A percentile compares a stretch with the other conserved stretches of the same genome.
These are phyloP conservation scores for Gymnoscopelus braueri DNA, from an alignment of 2,797 vertebrate genomes.

Conservation along the genomic window DNA sequence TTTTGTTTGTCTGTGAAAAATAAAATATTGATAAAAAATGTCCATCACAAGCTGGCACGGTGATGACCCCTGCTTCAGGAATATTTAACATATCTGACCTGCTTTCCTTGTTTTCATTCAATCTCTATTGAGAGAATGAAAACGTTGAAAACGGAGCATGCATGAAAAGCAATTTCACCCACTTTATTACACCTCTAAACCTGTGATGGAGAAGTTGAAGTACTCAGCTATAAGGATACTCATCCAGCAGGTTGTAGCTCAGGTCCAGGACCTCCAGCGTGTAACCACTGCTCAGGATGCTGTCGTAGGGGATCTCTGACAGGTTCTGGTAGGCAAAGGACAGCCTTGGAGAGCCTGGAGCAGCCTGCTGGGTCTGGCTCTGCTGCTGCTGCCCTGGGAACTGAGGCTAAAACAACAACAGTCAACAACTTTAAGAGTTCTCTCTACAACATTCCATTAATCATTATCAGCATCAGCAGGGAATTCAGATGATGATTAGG, in stretches of 20 bases:
- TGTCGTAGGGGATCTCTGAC: constrained; percentile 79
- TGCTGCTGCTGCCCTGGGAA: constrained; percentile 16
- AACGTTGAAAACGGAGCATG: too few species aligned
- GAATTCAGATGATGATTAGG: constrained; percentile 20
- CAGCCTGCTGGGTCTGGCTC: constrained; percentile 28
- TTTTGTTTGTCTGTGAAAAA: too few species aligned
- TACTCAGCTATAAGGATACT: constrained; percentile 77
- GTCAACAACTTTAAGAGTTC: constrained; percentile 10
- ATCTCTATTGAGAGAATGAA: too few species aligned
- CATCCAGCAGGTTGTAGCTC: constrained; percentile 80
- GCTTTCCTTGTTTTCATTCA: too few species aligned
- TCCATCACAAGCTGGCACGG: too few species aligned
- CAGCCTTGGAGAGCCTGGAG: constrained; percentile 64
- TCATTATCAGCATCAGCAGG: constrained; percentile 10
- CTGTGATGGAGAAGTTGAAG: too few species aligned
- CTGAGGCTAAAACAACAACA: too few species aligned
- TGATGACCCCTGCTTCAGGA: too few species aligned
- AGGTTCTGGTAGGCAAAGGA: constrained; percentile 82
- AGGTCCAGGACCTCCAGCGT: constrained; percentile 81
- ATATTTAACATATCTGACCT: too few species aligned
- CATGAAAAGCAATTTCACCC: too few species aligned
- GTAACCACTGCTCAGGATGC: constrained; percentile 70
- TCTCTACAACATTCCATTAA: background rate
- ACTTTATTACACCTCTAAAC: too few species aligned
- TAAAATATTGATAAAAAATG: too few species aligned